Evolutionary conservation across 2,888 invertebrate genomes (phyloP).

Genomic region (Hofmannophila pseudospretella): DNA sequence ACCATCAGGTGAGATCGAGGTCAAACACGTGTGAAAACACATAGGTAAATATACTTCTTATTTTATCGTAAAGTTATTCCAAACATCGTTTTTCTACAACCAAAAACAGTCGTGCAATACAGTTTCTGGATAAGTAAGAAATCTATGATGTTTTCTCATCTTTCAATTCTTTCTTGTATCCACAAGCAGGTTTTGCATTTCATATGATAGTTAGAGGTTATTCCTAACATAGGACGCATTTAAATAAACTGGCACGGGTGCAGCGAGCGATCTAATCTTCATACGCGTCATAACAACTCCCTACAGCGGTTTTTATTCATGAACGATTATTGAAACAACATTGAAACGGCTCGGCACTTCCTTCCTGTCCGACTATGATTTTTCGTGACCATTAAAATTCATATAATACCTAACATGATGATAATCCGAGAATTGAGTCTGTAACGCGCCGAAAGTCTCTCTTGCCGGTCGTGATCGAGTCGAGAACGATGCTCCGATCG

Average conservation of each 20-base stretch:
- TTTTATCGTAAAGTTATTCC: too few species aligned
- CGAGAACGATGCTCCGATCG: slow-evolving; percentile 29
- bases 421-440: slow-evolving; percentile 79
- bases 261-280: slow-evolving; percentile 3
- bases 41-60: too few species aligned
- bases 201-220: not conserved
- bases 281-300: not conserved
- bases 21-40: too few species aligned
- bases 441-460: slow-evolving; percentile 36
- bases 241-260: not conserved
- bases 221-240: not conserved
- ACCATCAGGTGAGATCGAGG: too few species aligned
- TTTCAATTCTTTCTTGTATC: too few species aligned
- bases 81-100: too few species aligned
- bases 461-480: slow-evolving; percentile 42
- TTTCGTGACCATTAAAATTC: too few species aligned
- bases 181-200: too few species aligned
- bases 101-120: too few species aligned
- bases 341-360: not conserved
- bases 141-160: too few species aligned
- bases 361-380: slow-evolving; percentile 1
- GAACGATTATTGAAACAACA: not conserved
- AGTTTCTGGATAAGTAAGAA: too few species aligned
- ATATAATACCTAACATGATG: slow-evolving; percentile 70
- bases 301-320: slow-evolving; percentile 3